Conservation (phyloP, 2,113 vertebrate genomes). For the Symphodus melops region DNA sequence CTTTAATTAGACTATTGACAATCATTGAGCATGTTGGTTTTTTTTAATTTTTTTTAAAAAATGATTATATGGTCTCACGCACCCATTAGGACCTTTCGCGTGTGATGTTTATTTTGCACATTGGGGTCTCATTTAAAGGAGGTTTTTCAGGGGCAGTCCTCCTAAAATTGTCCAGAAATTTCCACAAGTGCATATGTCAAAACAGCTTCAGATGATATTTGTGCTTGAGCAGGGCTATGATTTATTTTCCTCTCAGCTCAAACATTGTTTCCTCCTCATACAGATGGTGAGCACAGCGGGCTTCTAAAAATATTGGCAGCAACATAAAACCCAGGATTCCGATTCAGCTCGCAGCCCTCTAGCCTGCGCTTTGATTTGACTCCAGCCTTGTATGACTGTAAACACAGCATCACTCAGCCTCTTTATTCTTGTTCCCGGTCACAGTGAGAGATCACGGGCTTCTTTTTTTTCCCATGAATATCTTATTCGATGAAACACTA, state of each 20-base stretch:
- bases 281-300: slow-evolving; percentile 29
- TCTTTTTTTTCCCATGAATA: slow-evolving; percentile 1
- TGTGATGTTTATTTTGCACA: too few species aligned
- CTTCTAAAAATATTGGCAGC: slow-evolving; percentile 29
- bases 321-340: not conserved
- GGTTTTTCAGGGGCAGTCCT: too few species aligned
- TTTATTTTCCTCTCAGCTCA: not conserved
- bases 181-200: too few species aligned
- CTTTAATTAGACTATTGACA: too few species aligned
- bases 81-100: too few species aligned
- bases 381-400: slow-evolving; percentile 15
- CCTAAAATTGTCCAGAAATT: too few species aligned
- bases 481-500: not conserved
- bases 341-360: not conserved
- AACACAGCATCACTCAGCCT: not conserved
- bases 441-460: not conserved
- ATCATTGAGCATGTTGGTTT: too few species aligned
- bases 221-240: not conserved
- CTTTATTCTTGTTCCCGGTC: not conserved
- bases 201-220: slow-evolving; percentile 5
- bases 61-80: too few species aligned
- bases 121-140: too few species aligned
- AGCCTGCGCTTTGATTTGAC: slow-evolving; percentile 22
- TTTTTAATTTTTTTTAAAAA: too few species aligned
- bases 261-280: not conserved